These are phyloP conservation scores for Rhagonycha lutea DNA, from an alignment of 2,888 invertebrate genomes.

Conservation along the genomic window DNA sequence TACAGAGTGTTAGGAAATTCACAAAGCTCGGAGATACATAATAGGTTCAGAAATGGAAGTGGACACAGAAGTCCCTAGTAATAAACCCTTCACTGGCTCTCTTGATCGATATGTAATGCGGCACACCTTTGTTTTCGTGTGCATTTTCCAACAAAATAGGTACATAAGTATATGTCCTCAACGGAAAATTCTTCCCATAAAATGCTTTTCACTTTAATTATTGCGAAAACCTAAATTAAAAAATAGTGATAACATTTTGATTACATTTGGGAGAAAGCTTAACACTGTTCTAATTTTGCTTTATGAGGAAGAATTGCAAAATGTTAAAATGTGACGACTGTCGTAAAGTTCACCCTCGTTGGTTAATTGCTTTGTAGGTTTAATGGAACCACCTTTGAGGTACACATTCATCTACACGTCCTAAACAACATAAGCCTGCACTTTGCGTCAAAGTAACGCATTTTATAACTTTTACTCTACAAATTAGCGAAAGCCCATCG, in stretches of 20 bases:
- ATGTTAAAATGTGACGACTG: not conserved
- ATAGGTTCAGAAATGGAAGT: conserved; percentile 27
- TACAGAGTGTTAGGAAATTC: conserved; percentile 41
- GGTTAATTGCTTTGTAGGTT: not conserved
- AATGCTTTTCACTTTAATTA: not conserved
- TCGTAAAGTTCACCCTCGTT: not conserved
- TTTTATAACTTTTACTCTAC: not conserved
- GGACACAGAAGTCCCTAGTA: conserved; percentile 28
- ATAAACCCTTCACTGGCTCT: conserved; percentile 15
- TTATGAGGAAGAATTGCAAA: not conserved
- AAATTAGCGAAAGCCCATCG: not conserved
- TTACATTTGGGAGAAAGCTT: not conserved
- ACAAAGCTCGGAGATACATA: conserved; percentile 36
- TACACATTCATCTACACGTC: not conserved
- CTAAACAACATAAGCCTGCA: not conserved
- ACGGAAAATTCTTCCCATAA: too few species aligned
- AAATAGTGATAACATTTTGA: not conserved
- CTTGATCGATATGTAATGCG: conserved; percentile 24
- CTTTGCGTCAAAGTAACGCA: not conserved
- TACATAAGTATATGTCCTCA: not conserved
- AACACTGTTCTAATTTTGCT: not conserved
- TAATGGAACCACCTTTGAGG: not conserved
- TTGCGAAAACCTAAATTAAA: not conserved
- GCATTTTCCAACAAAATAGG: not conserved
- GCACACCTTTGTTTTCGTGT: conserved; percentile 27